A percentile compares a stretch with the other conserved stretches of the same genome.
Conservation (phyloP, 2,797 vertebrate genomes). For the Rhinichthys osculus region DNA sequence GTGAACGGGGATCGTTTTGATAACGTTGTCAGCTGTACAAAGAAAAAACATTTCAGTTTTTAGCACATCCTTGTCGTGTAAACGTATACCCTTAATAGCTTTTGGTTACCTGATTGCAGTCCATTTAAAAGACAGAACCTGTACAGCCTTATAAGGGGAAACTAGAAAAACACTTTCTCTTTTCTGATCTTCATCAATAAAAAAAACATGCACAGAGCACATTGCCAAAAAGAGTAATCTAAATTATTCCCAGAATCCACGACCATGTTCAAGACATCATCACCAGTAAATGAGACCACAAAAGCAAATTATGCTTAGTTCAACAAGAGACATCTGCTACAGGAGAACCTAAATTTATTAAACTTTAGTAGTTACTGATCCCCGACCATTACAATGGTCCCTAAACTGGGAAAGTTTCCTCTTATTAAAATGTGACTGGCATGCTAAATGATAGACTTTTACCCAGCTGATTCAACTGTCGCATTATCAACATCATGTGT, state of each 20-base stretch:
- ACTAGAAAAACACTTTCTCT: slow-evolving; percentile 39
- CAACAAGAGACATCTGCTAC: background rate
- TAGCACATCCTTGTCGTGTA: too few species aligned
- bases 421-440: background rate
- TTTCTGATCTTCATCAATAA: slow-evolving; percentile 47
- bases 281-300: slow-evolving; percentile 39
- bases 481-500: background rate
- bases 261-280: slow-evolving; percentile 29
- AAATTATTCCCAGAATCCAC: slow-evolving; percentile 64
- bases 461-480: background rate
- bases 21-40: too few species aligned
- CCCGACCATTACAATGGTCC: background rate
- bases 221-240: slow-evolving; percentile 59
- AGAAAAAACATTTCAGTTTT: too few species aligned
- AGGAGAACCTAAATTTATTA: background rate
- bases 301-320: slow-evolving; percentile 39
- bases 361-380: background rate
- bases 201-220: slow-evolving; percentile 49
- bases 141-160: slow-evolving; percentile 61
- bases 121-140: slow-evolving; percentile 19
- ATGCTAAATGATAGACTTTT: background rate
- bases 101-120: slow-evolving; percentile 37
- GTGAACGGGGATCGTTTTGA: too few species aligned
- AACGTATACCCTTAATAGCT: background rate
- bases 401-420: background rate